Percentiles rank a stretch among this genome's conserved stretches.
Evolutionary conservation across 2,797 vertebrate species (phyloP).

Genomic region (Tachyglossus aculeatus): DNA sequence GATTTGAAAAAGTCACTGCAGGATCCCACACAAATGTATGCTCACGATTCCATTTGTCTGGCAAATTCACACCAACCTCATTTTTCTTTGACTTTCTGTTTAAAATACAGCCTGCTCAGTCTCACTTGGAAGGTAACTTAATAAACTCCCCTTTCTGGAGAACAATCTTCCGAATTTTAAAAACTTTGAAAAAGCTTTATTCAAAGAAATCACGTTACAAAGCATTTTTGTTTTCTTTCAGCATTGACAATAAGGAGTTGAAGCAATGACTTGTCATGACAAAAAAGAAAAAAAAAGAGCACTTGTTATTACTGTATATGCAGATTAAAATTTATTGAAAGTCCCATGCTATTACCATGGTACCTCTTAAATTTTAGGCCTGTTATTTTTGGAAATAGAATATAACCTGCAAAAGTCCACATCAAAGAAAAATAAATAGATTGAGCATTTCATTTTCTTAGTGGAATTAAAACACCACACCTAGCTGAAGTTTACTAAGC

Average conservation of each 20-base stretch:
- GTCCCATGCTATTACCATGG: neutral
- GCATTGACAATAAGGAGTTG: neutral
- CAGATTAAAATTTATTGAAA: neutral
- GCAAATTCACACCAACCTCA: neutral
- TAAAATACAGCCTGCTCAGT: neutral
- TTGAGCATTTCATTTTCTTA: neutral
- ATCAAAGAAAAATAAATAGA: neutral
- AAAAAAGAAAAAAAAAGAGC: constrained; percentile 5
- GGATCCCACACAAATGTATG: neutral
- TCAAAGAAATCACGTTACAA: constrained; percentile 18
- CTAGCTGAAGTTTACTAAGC: neutral
- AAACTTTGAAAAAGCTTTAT: constrained; percentile 13
- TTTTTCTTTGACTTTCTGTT: constrained; percentile 16
- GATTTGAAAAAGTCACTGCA: neutral
- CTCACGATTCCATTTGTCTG: neutral
- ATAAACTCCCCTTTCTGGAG: neutral
- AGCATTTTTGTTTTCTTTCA: neutral
- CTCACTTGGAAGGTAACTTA: constrained; percentile 2
- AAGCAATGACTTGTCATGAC: constrained; percentile 11
- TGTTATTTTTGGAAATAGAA: neutral
- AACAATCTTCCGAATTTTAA: rapidly evolving
- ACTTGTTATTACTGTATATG: neutral
- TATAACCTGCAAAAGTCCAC: neutral
- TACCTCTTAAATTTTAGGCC: neutral
- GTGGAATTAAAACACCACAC: neutral